Evolutionary conservation across 2,113 vertebrate species (phyloP).

Genomic region (Vicugna pacos): DNA sequence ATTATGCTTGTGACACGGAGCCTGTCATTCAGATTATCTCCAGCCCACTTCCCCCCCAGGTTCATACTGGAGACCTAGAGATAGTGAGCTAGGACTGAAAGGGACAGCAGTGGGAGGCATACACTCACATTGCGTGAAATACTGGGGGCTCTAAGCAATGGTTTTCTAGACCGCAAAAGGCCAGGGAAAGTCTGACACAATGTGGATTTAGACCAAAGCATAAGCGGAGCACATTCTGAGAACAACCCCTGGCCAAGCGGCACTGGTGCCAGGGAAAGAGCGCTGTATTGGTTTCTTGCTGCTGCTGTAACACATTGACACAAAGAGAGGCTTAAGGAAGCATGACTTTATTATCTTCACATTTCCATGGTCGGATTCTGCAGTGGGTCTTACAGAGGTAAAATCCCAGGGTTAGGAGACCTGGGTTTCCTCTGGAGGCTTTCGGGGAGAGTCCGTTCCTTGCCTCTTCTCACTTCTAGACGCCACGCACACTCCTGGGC

Average conservation of each 20-base stretch:
- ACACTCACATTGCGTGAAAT: not conserved
- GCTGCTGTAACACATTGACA: not conserved
- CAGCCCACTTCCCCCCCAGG: not conserved
- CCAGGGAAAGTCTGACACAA: not conserved
- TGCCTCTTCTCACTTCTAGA: not conserved
- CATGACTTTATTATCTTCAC: too few species aligned
- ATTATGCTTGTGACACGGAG: accelerated
- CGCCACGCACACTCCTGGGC: accelerated
- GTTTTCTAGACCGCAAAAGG: not conserved
- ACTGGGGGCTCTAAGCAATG: too few species aligned
- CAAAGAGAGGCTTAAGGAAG: not conserved
- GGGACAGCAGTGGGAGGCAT: not conserved
- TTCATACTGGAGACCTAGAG: not conserved
- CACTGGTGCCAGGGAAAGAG: not conserved
- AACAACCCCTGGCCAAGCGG: not conserved
- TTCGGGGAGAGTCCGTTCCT: not conserved
- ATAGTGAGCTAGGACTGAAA: not conserved
- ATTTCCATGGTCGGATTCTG: not conserved
- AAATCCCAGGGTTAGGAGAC: not conserved
- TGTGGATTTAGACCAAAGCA: not conserved
- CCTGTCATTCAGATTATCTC: not conserved
- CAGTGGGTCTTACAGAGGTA: not conserved
- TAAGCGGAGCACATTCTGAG: not conserved
- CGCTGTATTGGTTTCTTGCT: accelerated
- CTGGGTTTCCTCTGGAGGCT: not conserved